These are phyloP conservation scores for Thecophora atra DNA, from an alignment of 2,888 invertebrate genomes.

Conservation along the genomic window DNA sequence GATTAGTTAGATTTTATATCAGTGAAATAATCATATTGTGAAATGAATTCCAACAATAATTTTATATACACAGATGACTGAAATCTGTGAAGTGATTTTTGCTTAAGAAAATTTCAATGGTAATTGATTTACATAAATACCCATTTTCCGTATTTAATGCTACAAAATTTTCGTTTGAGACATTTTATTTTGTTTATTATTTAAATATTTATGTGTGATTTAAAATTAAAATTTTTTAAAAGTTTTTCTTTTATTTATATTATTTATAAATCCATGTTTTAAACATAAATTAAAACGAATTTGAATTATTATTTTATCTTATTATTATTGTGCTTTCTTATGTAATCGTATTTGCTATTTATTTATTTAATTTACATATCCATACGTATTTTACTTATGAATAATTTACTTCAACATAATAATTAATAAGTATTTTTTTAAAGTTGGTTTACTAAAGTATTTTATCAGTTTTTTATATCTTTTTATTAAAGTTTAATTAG, in stretches of 20 bases:
- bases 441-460: conserved; percentile 5
- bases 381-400: background rate
- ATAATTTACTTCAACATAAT: conserved; percentile 17
- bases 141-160: background rate
- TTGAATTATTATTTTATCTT: conserved; percentile 16
- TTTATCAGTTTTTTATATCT: conserved; percentile 7
- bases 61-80: background rate
- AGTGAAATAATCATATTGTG: background rate
- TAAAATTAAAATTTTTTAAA: too few species aligned
- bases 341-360: too few species aligned
- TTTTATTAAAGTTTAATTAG: background rate
- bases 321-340: background rate
- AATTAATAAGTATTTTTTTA: background rate
- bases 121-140: background rate
- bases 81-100: too few species aligned
- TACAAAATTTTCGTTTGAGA: background rate
- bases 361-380: too few species aligned
- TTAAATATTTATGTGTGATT: background rate
- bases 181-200: background rate
- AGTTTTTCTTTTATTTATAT: background rate
- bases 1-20: background rate
- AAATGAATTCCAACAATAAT: background rate
- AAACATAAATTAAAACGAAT: background rate
- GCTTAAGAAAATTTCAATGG: too few species aligned
- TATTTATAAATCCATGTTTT: background rate